Evolutionary conservation across 2,888 invertebrate genomes (phyloP).

Genomic region (Cantharis flavilabris): DNA sequence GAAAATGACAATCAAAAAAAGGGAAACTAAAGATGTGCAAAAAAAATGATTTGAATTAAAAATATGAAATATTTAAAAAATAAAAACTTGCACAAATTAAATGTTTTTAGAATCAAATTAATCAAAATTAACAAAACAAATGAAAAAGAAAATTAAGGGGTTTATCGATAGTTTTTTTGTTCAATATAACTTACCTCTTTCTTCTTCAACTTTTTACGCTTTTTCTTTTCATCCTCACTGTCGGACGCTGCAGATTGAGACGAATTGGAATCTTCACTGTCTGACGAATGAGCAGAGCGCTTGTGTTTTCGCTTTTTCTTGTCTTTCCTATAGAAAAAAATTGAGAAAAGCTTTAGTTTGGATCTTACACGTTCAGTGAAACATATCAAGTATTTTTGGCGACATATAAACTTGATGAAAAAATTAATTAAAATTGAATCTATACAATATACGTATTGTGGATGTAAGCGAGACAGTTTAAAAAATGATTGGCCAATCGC

Average conservation of each 20-base stretch:
- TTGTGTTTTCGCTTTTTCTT: slow-evolving; percentile 54
- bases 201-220: slow-evolving; percentile 56
- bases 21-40: background rate
- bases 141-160: slow-evolving; percentile 11
- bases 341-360: background rate
- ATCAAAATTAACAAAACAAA: slow-evolving; percentile 12
- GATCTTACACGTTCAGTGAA: background rate
- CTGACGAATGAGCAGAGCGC: slow-evolving; percentile 43
- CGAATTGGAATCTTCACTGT: slow-evolving; percentile 42
- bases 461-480: background rate
- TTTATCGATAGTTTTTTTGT: background rate
- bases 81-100: background rate
- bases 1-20: slow-evolving; percentile 21
- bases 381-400: slow-evolving; percentile 8
- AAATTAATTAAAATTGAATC: background rate
- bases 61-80: background rate
- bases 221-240: slow-evolving; percentile 57
- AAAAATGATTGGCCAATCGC: background rate
- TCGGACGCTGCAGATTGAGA: slow-evolving; percentile 49
- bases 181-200: slow-evolving; percentile 53
- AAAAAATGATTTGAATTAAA: background rate
- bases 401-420: slow-evolving; percentile 3
- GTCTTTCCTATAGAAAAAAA: slow-evolving; percentile 41
- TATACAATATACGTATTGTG: background rate
- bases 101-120: background rate